Evolutionary conservation across 2,113 vertebrate genomes (phyloP).

Genomic region (Arvicanthis niloticus): DNA sequence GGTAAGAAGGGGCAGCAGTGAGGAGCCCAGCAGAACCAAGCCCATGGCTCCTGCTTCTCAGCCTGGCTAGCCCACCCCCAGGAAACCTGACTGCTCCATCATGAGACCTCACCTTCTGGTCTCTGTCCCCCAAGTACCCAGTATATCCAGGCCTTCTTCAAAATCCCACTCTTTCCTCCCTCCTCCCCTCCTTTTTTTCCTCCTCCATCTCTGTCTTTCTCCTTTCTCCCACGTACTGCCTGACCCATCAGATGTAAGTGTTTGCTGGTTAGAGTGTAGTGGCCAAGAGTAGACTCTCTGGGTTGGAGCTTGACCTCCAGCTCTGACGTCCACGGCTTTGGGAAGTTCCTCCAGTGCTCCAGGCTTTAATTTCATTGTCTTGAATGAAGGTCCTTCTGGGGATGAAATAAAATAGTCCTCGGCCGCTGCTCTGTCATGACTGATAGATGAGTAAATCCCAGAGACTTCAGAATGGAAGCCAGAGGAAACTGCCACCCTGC

Average conservation of each 20-base stretch:
- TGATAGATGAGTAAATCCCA: not conserved
- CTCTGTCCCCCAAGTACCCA: not conserved
- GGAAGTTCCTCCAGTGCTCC: not conserved
- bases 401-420: not conserved
- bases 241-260: not conserved
- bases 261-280: too few species aligned
- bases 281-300: not conserved
- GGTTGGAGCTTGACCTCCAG: not conserved
- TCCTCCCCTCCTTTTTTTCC: too few species aligned
- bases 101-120: not conserved
- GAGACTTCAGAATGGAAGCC: not conserved
- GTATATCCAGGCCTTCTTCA: not conserved
- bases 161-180: too few species aligned
- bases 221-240: not conserved
- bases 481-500: too few species aligned
- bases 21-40: not conserved
- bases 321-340: not conserved
- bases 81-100: not conserved
- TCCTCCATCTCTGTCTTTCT: not conserved
- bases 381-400: not conserved
- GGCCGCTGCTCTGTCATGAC: not conserved
- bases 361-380: not conserved
- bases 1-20: not conserved
- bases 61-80: not conserved
- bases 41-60: not conserved